Percentiles rank a stretch among this genome's conserved stretches.
phyloP scores from a whole-genome alignment of 2,888 invertebrate genomes.

The Ditula angustiorana region DNA sequence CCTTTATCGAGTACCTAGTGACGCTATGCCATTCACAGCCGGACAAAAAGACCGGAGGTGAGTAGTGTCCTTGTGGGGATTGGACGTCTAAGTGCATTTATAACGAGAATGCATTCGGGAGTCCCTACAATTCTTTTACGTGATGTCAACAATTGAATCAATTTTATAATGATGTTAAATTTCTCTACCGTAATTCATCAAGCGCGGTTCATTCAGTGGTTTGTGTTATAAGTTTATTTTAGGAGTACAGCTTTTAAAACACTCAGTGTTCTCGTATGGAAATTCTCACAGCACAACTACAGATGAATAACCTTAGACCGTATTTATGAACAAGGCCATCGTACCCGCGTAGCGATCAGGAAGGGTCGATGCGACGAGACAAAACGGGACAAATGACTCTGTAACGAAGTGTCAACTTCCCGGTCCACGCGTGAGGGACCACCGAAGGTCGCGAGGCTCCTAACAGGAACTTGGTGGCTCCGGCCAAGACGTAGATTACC shows the following conservation, averaged over 20 bases:
- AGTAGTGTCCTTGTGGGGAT: conserved; percentile 26
- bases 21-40: conserved; percentile 26
- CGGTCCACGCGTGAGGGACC: conserved; percentile 65
- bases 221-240: no score
- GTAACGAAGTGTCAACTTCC: conserved; percentile 72
- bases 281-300: background rate
- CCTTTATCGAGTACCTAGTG: conserved; percentile 50
- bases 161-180: conserved; percentile 13
- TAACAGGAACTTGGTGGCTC: conserved; percentile 70
- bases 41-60: conserved; percentile 18
- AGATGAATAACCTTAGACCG: background rate
- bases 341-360: conserved; percentile 52
- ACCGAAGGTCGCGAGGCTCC: conserved; percentile 69
- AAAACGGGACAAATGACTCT: conserved; percentile 63
- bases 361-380: conserved; percentile 57
- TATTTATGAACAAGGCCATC: conserved; percentile 33
- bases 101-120: conserved; percentile 26
- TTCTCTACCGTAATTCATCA: no score
- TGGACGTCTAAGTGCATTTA: conserved; percentile 25
- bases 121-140: conserved; percentile 20
- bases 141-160: conserved; percentile 20
- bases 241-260: no score
- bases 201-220: background rate
- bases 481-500: conserved; percentile 64
- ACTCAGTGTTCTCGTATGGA: background rate